Evolutionary conservation across 2,113 vertebrate genomes (phyloP).

Genomic region (Megaceryle maxima): DNA sequence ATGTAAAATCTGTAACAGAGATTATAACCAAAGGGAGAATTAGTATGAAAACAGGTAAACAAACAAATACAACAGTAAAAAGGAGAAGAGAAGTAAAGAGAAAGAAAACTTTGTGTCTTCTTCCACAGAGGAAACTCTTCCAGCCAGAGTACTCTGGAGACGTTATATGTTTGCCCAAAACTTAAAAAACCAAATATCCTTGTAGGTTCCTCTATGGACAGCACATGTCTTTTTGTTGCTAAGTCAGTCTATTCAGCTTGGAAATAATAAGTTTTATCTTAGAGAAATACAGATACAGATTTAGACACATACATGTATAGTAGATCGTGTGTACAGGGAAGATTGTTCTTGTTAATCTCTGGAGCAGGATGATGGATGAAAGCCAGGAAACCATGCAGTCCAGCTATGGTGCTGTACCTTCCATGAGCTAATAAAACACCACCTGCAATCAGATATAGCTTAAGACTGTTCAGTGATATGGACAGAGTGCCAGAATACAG

Average conservation of each 20-base stretch:
- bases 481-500: neutral
- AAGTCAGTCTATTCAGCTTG: neutral
- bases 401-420: rapidly evolving
- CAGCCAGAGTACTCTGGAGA: neutral
- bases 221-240: neutral
- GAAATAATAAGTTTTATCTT: neutral
- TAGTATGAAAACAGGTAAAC: neutral
- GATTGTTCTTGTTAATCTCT: neutral
- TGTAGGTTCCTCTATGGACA: neutral
- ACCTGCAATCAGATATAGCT: neutral
- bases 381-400: neutral
- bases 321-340: neutral
- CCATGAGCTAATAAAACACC: neutral
- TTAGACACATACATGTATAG: neutral
- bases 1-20: neutral
- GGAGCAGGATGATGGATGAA: neutral
- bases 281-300: neutral
- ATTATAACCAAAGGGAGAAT: neutral
- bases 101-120: neutral
- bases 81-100: neutral
- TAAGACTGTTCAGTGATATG: neutral
- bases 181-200: neutral
- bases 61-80: neutral
- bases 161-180: neutral
- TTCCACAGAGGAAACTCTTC: neutral